Percentiles rank a stretch among this genome's conserved stretches.
phyloP scores from a whole-genome alignment of 1,140 invertebrate genomes.

The Heterodera carotae region DNA sequence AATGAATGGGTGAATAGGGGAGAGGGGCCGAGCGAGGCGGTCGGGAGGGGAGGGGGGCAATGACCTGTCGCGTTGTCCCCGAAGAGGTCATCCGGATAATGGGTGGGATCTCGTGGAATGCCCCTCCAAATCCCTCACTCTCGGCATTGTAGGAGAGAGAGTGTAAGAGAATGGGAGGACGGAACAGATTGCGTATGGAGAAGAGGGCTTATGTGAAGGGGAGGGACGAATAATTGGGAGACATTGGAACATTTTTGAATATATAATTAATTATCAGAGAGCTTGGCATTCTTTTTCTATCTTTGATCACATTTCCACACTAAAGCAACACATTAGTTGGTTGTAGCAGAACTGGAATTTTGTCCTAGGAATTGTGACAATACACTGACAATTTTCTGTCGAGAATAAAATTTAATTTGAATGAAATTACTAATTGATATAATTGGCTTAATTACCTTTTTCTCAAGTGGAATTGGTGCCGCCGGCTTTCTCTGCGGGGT shows the following conservation, averaged over 20 bases:
- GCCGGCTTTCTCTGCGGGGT: constrained; percentile 34
- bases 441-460: constrained; percentile 22
- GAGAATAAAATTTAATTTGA: no score
- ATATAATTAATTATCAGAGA: constrained; percentile 12
- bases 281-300: neutral
- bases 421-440: no score
- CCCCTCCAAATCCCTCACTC: neutral
- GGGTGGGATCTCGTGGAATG: neutral
- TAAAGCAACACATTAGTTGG: no score
- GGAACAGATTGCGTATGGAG: constrained; percentile 16
- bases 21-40: neutral
- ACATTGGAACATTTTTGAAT: neutral
- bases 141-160: neutral
- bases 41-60: neutral
- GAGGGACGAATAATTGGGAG: no score
- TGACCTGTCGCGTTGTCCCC: neutral
- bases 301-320: neutral
- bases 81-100: constrained; percentile 8
- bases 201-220: neutral
- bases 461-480: constrained; percentile 28
- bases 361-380: no score
- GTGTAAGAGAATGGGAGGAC: neutral
- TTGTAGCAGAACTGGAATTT: no score
- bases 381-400: no score
- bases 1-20: neutral